These are phyloP conservation scores for Anastrepha ludens DNA, from an alignment of 1,140 invertebrate genomes.

Conservation along the genomic window DNA sequence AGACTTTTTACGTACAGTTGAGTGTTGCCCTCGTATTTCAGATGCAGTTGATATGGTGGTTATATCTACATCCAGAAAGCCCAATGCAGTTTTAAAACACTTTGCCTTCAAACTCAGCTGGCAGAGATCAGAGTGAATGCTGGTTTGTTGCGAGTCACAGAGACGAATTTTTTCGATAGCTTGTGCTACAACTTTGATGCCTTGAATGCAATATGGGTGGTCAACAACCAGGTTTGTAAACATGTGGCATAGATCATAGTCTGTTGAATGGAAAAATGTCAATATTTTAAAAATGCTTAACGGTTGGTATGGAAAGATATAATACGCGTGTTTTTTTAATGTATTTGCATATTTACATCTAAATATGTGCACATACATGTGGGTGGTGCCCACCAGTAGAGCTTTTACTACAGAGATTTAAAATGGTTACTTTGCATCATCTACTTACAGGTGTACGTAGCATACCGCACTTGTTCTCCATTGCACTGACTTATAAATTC, in stretches of 20 bases:
- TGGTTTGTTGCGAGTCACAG: conserved; percentile 91
- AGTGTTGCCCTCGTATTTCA: conserved; percentile 67
- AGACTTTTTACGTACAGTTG: conserved; percentile 57
- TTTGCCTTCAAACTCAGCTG: conserved; percentile 93
- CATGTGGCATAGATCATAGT: conserved; percentile 90
- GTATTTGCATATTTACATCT: no score
- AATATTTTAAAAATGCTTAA: no score
- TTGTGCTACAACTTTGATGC: conserved; percentile 87
- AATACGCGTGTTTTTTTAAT: no score
- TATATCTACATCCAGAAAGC: conserved; percentile 92
- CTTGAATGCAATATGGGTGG: conserved; percentile 84
- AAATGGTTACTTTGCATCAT: neutral
- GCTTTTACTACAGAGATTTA: neutral
- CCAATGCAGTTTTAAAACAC: conserved; percentile 93
- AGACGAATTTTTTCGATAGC: conserved; percentile 93
- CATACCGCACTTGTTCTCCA: conserved; percentile 90
- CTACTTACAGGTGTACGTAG: conserved; percentile 88
- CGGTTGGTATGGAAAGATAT: no score
- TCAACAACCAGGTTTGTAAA: conserved; percentile 87
- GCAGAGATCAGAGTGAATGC: conserved; percentile 94
- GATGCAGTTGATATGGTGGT: conserved; percentile 85
- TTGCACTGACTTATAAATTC: conserved; percentile 91
- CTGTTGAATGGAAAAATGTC: conserved; percentile 75
- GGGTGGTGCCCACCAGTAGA: no score
- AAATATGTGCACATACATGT: no score